A percentile compares a stretch with the other conserved stretches of the same genome.
These are phyloP conservation scores for Anarhynchus alexandrinus DNA, from an alignment of 2,113 vertebrate species.

Conservation along the genomic window DNA sequence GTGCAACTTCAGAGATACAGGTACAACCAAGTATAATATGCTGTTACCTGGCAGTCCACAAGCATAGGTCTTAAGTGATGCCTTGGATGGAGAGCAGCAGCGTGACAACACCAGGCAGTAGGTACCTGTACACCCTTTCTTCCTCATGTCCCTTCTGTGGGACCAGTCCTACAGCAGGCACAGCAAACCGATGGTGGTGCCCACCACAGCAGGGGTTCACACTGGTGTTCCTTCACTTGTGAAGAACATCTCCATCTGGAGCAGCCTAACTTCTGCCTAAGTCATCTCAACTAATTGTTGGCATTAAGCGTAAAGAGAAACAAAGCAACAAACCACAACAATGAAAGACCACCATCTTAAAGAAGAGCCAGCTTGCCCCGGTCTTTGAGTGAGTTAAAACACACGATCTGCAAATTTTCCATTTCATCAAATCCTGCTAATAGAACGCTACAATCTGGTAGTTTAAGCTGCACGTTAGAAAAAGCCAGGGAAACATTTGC, in stretches of 20 bases:
- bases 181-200: background rate
- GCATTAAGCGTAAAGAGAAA: background rate
- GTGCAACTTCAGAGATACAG: background rate
- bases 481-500: conserved; percentile 68
- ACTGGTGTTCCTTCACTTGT: background rate
- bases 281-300: fast-evolving
- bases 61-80: background rate
- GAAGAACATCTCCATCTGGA: background rate
- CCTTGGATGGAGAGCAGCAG: background rate
- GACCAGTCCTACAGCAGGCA: background rate
- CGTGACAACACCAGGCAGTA: fast-evolving
- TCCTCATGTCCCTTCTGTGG: fast-evolving
- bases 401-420: conserved; percentile 31
- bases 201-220: too few species aligned
- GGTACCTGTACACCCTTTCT: fast-evolving
- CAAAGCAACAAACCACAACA: background rate
- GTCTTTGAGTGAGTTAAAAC: background rate
- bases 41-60: background rate
- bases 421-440: conserved; percentile 37
- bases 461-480: conserved; percentile 15
- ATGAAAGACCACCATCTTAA: background rate
- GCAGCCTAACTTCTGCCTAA: background rate
- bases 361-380: background rate
- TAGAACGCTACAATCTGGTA: conserved; percentile 41
- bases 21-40: fast-evolving